A percentile compares a stretch with the other conserved stretches of the same genome.
These are phyloP conservation scores for Myotis vivesi DNA, from an alignment of 2,797 vertebrate species.

Conservation along the genomic window DNA sequence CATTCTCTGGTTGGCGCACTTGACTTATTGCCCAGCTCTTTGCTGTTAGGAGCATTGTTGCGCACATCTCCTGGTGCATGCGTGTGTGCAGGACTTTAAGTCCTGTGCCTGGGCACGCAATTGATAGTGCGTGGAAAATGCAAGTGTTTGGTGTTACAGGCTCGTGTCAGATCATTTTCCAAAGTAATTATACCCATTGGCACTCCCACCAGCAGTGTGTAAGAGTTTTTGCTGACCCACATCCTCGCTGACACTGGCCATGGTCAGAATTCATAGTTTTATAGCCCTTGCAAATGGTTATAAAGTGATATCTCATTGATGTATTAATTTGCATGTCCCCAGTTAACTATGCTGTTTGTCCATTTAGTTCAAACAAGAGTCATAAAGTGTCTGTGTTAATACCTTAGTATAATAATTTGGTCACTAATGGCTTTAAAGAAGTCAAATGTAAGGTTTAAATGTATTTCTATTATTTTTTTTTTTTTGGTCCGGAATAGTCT, in stretches of 20 bases:
- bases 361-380: background rate
- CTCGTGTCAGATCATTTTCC: background rate
- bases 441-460: slow-evolving; percentile 44
- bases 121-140: background rate
- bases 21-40: background rate
- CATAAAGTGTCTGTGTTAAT: background rate
- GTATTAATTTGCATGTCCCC: background rate
- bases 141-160: background rate
- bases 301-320: background rate
- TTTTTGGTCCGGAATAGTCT: background rate
- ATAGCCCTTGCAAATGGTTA: background rate
- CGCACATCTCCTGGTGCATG: background rate
- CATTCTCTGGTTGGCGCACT: background rate
- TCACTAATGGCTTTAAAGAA: slow-evolving; percentile 30
- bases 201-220: background rate
- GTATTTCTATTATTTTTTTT: slow-evolving; percentile 2
- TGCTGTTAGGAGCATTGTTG: background rate
- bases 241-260: background rate
- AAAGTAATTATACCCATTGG: background rate
- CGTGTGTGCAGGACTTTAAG: background rate
- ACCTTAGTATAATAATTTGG: background rate
- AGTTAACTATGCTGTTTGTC: background rate
- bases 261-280: background rate
- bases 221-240: background rate
- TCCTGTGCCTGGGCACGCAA: background rate